Evolutionary conservation across 2,797 vertebrate species (phyloP).

Genomic region (Hipposideros larvatus): DNA sequence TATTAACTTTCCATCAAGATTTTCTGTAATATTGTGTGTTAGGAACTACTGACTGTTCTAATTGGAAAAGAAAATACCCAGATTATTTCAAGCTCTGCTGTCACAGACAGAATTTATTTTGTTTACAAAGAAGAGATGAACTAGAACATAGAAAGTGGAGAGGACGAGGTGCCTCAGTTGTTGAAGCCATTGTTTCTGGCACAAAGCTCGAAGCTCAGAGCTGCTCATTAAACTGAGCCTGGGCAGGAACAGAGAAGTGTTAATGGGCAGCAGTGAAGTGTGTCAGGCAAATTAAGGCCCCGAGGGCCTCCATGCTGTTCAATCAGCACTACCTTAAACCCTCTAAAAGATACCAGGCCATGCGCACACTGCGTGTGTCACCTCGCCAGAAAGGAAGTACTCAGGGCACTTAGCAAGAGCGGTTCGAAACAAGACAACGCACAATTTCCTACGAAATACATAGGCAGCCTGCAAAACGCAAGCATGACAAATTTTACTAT

Average conservation of each 20-base stretch:
- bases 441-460: conserved; percentile 38
- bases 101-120: conserved; percentile 56
- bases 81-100: conserved; percentile 9
- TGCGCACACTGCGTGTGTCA: not conserved
- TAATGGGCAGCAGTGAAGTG: conserved; percentile 91
- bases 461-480: not conserved
- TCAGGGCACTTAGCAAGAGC: not conserved
- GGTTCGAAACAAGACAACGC: not conserved
- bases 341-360: conserved; percentile 86
- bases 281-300: conserved; percentile 92
- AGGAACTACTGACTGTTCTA: conserved; percentile 48
- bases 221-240: conserved; percentile 92
- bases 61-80: conserved; percentile 67
- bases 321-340: conserved; percentile 87
- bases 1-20: not conserved
- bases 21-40: not conserved
- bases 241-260: conserved; percentile 92
- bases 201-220: conserved; percentile 86
- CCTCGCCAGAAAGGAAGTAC: conserved; percentile 20
- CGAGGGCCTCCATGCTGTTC: conserved; percentile 88
- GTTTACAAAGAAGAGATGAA: not conserved
- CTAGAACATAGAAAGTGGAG: conserved; percentile 61
- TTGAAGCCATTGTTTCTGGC: conserved; percentile 82
- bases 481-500: not conserved
- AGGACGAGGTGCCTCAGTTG: conserved; percentile 69